Percentiles rank a stretch among this genome's conserved stretches.
phyloP scores from a whole-genome alignment of 2,797 vertebrate species.

The Danio jaintianensis region DNA sequence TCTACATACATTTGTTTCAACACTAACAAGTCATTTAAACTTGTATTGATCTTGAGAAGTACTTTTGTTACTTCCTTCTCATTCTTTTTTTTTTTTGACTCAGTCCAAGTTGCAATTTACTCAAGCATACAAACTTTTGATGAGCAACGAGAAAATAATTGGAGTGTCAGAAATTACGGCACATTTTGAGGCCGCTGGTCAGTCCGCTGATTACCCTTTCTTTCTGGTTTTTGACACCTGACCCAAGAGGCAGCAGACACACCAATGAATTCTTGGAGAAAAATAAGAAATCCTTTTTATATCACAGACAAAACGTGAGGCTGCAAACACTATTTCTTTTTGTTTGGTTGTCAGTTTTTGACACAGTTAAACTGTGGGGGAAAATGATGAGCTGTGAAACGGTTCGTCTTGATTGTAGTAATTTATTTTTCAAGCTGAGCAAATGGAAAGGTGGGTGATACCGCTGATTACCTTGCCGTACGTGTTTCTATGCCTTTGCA shows the following conservation, averaged over 20 bases:
- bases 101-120: conserved; percentile 3
- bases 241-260: conserved; percentile 52
- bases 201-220: conserved; percentile 15
- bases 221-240: conserved; percentile 58
- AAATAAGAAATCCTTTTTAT: conserved; percentile 29
- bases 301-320: not conserved
- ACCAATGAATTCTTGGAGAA: conserved; percentile 22
- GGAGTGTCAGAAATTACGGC: conserved; percentile 61
- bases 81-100: not conserved
- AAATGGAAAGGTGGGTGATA: conserved; percentile 33
- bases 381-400: conserved; percentile 28
- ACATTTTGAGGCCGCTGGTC: conserved; percentile 17
- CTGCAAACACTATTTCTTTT: conserved; percentile 31
- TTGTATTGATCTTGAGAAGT: not conserved
- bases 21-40: not conserved
- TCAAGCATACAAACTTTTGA: conserved; percentile 9
- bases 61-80: not conserved
- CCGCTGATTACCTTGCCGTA: conserved; percentile 20
- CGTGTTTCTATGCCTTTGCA: not conserved
- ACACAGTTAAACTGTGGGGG: conserved; percentile 2
- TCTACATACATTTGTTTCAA: not conserved
- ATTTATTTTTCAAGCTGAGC: conserved; percentile 6
- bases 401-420: conserved; percentile 7
- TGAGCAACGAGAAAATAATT: conserved; percentile 51
- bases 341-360: conserved; percentile 18